phyloP scores from a whole-genome alignment of 2,888 invertebrate genomes.

The Epinotia demarniana region DNA sequence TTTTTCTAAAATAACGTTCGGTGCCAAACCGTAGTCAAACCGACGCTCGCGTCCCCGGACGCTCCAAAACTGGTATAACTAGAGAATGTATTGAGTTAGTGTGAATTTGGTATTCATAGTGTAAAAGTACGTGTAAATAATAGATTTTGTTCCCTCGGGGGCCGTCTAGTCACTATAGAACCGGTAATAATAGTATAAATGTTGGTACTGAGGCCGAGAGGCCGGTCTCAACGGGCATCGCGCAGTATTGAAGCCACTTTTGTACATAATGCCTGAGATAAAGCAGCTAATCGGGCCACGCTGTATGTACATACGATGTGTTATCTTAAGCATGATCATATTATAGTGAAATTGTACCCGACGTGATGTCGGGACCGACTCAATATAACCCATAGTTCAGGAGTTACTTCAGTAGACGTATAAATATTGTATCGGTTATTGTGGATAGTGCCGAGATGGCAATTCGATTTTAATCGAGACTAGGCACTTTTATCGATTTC shows the following conservation, averaged over 20 bases:
- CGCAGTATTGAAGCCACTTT: constrained; percentile 30
- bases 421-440: constrained; percentile 56
- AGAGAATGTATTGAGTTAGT: constrained; percentile 71
- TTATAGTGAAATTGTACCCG: constrained; percentile 72
- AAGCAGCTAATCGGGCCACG: constrained; percentile 16
- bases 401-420: constrained; percentile 67
- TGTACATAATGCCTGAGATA: constrained; percentile 27
- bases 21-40: constrained; percentile 62
- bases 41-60: constrained; percentile 61
- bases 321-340: constrained; percentile 52
- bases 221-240: constrained; percentile 43
- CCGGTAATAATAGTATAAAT: constrained; percentile 55
- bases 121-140: constrained; percentile 73
- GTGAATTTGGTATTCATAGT: constrained; percentile 74
- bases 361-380: constrained; percentile 56
- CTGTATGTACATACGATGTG: constrained; percentile 33
- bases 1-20: constrained; percentile 54
- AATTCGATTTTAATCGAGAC: constrained; percentile 17
- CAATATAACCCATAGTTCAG: constrained; percentile 63
- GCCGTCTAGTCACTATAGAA: constrained; percentile 78
- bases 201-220: constrained; percentile 51
- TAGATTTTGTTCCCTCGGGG: constrained; percentile 65
- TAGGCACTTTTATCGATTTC: constrained; percentile 56
- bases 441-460: constrained; percentile 16
- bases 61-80: constrained; percentile 55